phyloP scores from a whole-genome alignment of 2,797 vertebrate genomes.

The Balearica regulorum region DNA sequence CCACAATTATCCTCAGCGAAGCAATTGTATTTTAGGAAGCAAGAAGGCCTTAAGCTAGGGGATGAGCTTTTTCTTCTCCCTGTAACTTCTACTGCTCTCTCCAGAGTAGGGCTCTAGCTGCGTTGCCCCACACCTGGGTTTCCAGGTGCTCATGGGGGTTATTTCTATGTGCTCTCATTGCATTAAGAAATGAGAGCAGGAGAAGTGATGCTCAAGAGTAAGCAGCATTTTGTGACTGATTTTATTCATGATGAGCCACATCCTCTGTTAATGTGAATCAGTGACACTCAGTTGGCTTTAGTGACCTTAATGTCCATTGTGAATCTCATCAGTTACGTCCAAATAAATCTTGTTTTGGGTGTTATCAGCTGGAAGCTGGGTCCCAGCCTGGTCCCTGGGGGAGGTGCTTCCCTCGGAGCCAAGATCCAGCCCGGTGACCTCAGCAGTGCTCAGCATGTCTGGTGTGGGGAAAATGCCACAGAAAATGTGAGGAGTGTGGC shows the following conservation, averaged over 20 bases:
- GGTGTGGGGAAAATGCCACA: accelerated
- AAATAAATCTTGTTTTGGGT: accelerated
- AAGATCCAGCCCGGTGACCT: not conserved
- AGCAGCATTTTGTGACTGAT: not conserved
- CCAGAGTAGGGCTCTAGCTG: not conserved
- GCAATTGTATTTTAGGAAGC: not conserved
- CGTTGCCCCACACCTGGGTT: not conserved
- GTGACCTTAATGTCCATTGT: not conserved
- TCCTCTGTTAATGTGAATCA: not conserved
- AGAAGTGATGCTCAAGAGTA: not conserved
- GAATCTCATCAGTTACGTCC: not conserved
- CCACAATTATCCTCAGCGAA: not conserved
- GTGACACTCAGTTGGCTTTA: not conserved
- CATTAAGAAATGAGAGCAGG: not conserved
- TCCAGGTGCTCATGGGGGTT: not conserved
- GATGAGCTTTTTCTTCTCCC: not conserved
- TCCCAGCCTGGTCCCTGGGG: not conserved
- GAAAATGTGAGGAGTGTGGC: too few relatives aligned
- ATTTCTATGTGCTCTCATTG: not conserved
- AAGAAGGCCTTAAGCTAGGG: not conserved
- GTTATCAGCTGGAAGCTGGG: not conserved
- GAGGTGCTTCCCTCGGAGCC: not conserved
- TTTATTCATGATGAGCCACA: accelerated
- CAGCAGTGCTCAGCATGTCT: not conserved
- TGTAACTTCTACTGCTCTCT: not conserved